These are phyloP conservation scores for Hemicordylus capensis DNA, from an alignment of 2,113 vertebrate species.

Conservation along the genomic window DNA sequence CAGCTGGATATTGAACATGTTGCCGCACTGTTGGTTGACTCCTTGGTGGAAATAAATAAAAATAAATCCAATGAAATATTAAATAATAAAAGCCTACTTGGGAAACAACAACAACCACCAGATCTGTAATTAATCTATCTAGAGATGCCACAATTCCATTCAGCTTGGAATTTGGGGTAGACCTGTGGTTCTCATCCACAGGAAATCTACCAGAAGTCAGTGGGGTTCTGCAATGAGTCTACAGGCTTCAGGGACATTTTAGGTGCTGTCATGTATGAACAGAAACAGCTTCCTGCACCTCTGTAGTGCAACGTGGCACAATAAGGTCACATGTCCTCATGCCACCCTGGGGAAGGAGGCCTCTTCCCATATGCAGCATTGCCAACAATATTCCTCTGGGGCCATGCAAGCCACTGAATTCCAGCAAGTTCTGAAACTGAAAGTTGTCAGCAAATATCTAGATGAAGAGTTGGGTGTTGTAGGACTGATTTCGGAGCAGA, in stretches of 20 bases:
- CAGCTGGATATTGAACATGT: background rate
- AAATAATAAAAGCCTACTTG: background rate
- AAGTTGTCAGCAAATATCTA: background rate
- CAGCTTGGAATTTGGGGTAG: background rate
- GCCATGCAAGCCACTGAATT: background rate
- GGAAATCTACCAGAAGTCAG: background rate
- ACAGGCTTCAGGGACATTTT: background rate
- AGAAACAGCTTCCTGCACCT: background rate
- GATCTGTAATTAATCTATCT: background rate
- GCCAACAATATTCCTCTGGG: background rate
- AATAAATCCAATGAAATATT: background rate
- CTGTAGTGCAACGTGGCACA: background rate
- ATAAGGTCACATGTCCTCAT: background rate
- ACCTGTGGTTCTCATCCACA: background rate
- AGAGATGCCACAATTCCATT: background rate
- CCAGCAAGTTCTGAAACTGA: background rate
- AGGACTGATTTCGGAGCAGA: background rate
- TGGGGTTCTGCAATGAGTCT: background rate
- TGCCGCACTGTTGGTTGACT: too few species aligned
- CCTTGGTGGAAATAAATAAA: background rate
- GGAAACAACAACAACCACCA: background rate
- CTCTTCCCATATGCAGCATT: background rate
- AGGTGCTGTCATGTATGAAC: background rate
- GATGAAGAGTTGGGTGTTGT: background rate
- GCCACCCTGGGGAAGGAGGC: background rate